Evolutionary conservation across 2,888 invertebrate genomes (phyloP), one percentile per base, ranked within the genome.

Genomic region (Barypeithes pellucidus): DNA sequence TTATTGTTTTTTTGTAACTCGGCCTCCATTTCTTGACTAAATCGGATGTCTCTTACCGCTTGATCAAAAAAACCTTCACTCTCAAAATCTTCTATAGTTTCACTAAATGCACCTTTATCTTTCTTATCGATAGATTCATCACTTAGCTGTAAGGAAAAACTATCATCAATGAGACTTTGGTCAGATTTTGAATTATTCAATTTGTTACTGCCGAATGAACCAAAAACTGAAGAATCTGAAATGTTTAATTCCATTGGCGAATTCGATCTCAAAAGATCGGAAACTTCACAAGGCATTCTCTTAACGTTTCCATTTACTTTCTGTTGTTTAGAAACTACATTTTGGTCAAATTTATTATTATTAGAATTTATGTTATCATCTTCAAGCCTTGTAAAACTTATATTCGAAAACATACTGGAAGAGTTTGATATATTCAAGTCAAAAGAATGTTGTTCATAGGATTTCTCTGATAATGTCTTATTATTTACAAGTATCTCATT

Each of bases 131-230:
- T n/a, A 20, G 75, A 76, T 45, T 73, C 75, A 18, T 72, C 72
- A 61, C 77, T 77, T 29, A 79, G 52, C 41, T 77, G 76, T 20
- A 78, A 68, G 52, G 76, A 79, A 66, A 81, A 80, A 73, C 82
- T 83, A 20, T 79, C 81, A 14, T 81, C 82, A 77, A 81, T 84
- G 24, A 81, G 77, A 85, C 88, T 65, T 61, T 79, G 77, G 69
- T 81, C 78, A 24, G 80, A 59, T 24, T 22, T 29, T 54, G 68
- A 45, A 43, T 72, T 22, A 63, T 33, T 43, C 16, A 54, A 54
- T 9, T 39, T 54, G 11, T 18, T 20, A 22, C 75, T 71, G 20
- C 47, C 62, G 3, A 59, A 60, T 3, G 59, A 61, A 54, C 67
- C 72, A 33, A 71, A 67, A 12, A 66, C 20, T 18, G 72, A 71